Conservation (phyloP, 2,888 invertebrate species). For the Napeogenes inachia region DNA sequence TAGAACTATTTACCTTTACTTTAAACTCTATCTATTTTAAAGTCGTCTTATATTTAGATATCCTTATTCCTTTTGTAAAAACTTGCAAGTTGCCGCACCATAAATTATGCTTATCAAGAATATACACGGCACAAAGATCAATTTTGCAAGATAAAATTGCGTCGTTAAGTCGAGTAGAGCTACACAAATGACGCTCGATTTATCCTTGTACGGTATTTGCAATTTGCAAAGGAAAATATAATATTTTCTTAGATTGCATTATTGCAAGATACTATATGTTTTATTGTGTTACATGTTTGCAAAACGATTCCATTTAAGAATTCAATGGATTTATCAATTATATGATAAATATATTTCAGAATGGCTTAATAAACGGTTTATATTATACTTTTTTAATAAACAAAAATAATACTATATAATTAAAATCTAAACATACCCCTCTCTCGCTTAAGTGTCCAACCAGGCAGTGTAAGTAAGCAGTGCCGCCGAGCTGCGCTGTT, state of each 20-base stretch:
- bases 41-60: too few species aligned
- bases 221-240: constrained; percentile 5
- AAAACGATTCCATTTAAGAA: neutral
- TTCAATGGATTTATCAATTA: too few species aligned
- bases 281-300: neutral
- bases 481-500: constrained; percentile 88
- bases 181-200: constrained; percentile 6
- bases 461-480: constrained; percentile 88
- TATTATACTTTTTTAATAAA: too few species aligned
- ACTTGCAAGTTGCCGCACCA: neutral
- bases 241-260: constrained; percentile 5
- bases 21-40: too few species aligned
- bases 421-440: constrained; percentile 72
- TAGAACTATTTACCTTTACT: too few species aligned
- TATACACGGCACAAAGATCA: constrained; percentile 9
- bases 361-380: too few species aligned
- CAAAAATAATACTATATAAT: too few species aligned
- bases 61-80: too few species aligned
- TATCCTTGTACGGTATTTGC: constrained; percentile 5
- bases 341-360: too few species aligned
- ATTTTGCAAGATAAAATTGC: constrained; percentile 14
- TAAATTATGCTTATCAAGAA: constrained; percentile 5
- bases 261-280: neutral
- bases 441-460: constrained; percentile 86
- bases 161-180: constrained; percentile 13